Percentiles rank a stretch among this genome's conserved stretches.
phyloP scores from a whole-genome alignment of 2,797 vertebrate genomes.

The Malacoctenus gilli region DNA sequence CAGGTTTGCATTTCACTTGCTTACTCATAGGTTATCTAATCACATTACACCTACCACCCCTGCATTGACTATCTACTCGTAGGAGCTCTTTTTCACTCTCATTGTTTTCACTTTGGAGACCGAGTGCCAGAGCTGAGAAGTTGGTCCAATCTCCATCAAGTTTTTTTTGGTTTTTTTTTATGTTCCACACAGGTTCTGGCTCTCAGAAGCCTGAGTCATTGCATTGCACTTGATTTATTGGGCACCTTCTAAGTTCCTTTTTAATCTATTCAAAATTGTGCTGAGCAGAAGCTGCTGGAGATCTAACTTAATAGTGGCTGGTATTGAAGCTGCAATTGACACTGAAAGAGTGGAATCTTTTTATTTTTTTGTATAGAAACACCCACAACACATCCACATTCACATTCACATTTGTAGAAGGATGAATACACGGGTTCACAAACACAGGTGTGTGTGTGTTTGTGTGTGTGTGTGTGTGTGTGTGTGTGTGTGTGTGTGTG shows the following conservation, averaged over 20 bases:
- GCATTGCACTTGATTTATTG: slow-evolving; percentile 65
- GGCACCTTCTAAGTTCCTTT: slow-evolving; percentile 49
- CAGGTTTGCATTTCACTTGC: background rate
- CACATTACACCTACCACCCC: slow-evolving; percentile 29
- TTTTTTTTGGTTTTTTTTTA: slow-evolving; percentile 48
- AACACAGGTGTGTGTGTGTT: slow-evolving; percentile 34
- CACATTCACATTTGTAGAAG: slow-evolving; percentile 41
- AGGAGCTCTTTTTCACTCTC: slow-evolving; percentile 10
- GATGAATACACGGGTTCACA: slow-evolving; percentile 48
- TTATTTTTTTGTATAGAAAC: slow-evolving; percentile 47
- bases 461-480: too few relatives aligned
- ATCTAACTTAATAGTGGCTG: slow-evolving; percentile 57
- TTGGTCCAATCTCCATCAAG: slow-evolving; percentile 40
- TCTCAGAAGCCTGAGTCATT: slow-evolving; percentile 56
- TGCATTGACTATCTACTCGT: slow-evolving; percentile 13
- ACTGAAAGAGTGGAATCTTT: slow-evolving; percentile 37
- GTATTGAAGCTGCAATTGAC: slow-evolving; percentile 57
- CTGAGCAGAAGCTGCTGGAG: slow-evolving; percentile 54
- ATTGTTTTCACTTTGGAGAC: slow-evolving; percentile 19
- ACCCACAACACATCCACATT: slow-evolving; percentile 22
- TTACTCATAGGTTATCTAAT: slow-evolving; percentile 34
- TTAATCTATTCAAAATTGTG: slow-evolving; percentile 69
- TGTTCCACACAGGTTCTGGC: slow-evolving; percentile 34
- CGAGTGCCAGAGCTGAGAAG: slow-evolving; percentile 24
- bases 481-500: too few relatives aligned